Evolutionary conservation across 2,888 invertebrate species (phyloP).

Genomic region (Eledona agricola): DNA sequence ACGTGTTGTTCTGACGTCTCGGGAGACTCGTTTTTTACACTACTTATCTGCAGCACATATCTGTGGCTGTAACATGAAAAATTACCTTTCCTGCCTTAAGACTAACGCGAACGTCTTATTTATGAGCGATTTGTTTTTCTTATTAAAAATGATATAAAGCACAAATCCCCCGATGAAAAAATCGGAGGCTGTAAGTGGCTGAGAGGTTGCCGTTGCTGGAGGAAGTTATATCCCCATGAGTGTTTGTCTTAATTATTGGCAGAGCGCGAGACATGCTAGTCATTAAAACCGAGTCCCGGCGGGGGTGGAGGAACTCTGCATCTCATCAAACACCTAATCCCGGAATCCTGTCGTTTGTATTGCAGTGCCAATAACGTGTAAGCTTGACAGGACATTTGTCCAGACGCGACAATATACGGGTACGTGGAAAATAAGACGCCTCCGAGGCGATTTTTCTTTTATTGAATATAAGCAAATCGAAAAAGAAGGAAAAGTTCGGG

Average conservation of each 20-base stretch:
- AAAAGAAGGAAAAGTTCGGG: no score
- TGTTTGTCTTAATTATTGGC: constrained; percentile 64
- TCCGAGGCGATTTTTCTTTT: constrained; percentile 27
- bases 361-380: constrained; percentile 57
- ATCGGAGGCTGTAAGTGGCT: constrained; percentile 6
- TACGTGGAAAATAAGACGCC: constrained; percentile 47
- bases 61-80: constrained; percentile 50
- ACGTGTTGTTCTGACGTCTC: constrained; percentile 53
- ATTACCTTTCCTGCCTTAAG: constrained; percentile 38
- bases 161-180: not conserved
- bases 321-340: constrained; percentile 62
- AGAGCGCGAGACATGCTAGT: constrained; percentile 61
- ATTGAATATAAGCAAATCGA: no score
- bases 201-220: constrained; percentile 25
- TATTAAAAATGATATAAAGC: not conserved
- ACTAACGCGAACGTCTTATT: constrained; percentile 26
- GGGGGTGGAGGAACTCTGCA: constrained; percentile 57
- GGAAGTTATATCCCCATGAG: constrained; percentile 58
- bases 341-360: constrained; percentile 52
- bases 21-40: constrained; percentile 52
- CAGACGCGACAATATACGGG: constrained; percentile 54
- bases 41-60: constrained; percentile 52
- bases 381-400: constrained; percentile 62
- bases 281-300: constrained; percentile 61
- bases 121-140: not conserved